Evolutionary conservation across 2,888 invertebrate species (phyloP), one percentile per base, ranked within the genome.

Genomic region (Strigamia crassipes): DNA sequence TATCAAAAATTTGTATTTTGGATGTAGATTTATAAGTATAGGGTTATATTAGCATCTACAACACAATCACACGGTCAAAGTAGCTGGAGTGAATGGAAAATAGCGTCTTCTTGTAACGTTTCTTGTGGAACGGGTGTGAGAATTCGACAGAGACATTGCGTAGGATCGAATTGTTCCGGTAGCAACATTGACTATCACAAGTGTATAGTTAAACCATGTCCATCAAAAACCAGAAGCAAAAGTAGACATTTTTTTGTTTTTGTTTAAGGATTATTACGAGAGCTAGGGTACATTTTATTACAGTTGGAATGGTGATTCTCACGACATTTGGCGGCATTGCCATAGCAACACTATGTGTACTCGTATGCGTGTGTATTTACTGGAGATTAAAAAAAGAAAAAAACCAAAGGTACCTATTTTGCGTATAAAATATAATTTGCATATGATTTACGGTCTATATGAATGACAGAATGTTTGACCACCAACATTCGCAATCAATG

Each of bases 41-140:
- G 8, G 12, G 12, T 13, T 73, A 12, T 27, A 15, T 27, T 31
- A 73, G 31, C 73, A 13, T 15, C 31, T 27, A 73, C 73, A 5
- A 73, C 23, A 12, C 27, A 23, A 15, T 2, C 73, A 5, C 23
- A n/a, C 3, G 27, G 23, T 12, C 73, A 27, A 31, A 27, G 73
- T 31, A 73, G 13, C 31, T 73, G 73, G 73, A 73, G 73, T 73
- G 73, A 31, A n/a, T 73, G 73, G 73, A 73, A 23, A 73, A 31
- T 73, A 73, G 31, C 31, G 13, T 73, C 73, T 27, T 73, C 23
- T 31, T 73, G 73, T 31, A 73, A 73, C 8, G 73, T 31, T 31
- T 31, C 73, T 31, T 73, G 73, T 31, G 73, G 73, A 1, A 23
- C 73, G 10, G 73, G 73, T 31, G 31, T 31, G 13, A 27, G 73